These are phyloP conservation scores for Monomorium pharaonis DNA, from an alignment of 1,140 invertebrate genomes.

Conservation along the genomic window DNA sequence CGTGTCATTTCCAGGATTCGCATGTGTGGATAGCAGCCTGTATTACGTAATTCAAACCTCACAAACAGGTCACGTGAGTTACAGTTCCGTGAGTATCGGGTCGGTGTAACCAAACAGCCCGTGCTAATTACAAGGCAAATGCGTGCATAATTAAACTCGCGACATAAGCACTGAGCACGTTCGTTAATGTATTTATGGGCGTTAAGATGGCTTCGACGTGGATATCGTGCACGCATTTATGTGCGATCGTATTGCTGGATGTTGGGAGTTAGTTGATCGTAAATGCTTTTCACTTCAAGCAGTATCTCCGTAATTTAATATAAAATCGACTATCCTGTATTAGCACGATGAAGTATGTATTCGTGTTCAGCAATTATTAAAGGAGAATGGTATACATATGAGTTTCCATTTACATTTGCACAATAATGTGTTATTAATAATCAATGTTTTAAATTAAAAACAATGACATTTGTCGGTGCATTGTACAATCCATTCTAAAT, in stretches of 20 bases:
- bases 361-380: not conserved
- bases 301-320: not conserved
- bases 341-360: not conserved
- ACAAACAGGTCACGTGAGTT: constrained; percentile 72
- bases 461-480: no score
- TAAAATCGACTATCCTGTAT: not conserved
- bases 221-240: constrained; percentile 9
- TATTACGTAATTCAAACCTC: constrained; percentile 73
- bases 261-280: not conserved
- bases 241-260: not conserved
- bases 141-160: constrained; percentile 71
- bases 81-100: constrained; percentile 70
- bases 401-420: no score
- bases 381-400: no score
- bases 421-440: no score
- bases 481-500: no score
- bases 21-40: constrained; percentile 49
- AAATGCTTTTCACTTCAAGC: not conserved
- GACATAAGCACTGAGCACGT: constrained; percentile 38
- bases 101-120: constrained; percentile 65
- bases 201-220: constrained; percentile 62
- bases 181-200: constrained; percentile 64
- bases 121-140: constrained; percentile 73
- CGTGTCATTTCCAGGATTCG: constrained; percentile 69
- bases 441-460: no score